These are phyloP conservation scores for Drosophila kambysellisi DNA, from an alignment of 2,888 invertebrate species.

Conservation along the genomic window DNA sequence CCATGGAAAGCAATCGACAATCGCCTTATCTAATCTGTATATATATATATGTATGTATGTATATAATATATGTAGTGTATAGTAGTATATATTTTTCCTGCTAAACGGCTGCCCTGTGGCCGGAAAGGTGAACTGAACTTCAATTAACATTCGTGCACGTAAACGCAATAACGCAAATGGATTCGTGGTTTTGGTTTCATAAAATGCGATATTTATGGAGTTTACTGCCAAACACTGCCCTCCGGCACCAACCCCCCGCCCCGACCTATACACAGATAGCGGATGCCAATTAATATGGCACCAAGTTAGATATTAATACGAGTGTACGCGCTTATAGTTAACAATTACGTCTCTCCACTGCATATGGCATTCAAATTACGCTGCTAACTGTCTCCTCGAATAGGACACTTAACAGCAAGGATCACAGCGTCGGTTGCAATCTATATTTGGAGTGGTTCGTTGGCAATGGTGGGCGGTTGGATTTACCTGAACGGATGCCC, in stretches of 20 bases:
- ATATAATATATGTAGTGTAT: slow-evolving; percentile 3
- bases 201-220: slow-evolving; percentile 78
- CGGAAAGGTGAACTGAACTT: slow-evolving; percentile 57
- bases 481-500: slow-evolving; percentile 39
- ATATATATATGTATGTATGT: slow-evolving; percentile 13
- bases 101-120: slow-evolving; percentile 2
- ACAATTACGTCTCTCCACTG: slow-evolving; percentile 59
- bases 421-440: slow-evolving; percentile 1
- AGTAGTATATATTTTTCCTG: slow-evolving; percentile 4
- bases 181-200: slow-evolving; percentile 71
- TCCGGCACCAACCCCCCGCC: background rate
- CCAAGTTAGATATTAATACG: slow-evolving; percentile 63
- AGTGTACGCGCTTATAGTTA: slow-evolving; percentile 40
- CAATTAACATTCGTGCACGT: slow-evolving; percentile 80
- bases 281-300: slow-evolving; percentile 70
- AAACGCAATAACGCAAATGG: slow-evolving; percentile 80
- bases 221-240: slow-evolving; percentile 50
- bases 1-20: slow-evolving; percentile 31
- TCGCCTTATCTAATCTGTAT: slow-evolving; percentile 73
- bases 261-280: slow-evolving; percentile 28
- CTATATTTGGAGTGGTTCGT: slow-evolving; percentile 3
- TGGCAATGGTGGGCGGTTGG: background rate
- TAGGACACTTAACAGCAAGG: slow-evolving; percentile 30
- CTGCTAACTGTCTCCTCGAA: slow-evolving; percentile 9
- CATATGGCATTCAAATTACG: slow-evolving; percentile 45